phyloP scores from a whole-genome alignment of 2,888 invertebrate genomes.

The Aporophyla lueneburgensis region DNA sequence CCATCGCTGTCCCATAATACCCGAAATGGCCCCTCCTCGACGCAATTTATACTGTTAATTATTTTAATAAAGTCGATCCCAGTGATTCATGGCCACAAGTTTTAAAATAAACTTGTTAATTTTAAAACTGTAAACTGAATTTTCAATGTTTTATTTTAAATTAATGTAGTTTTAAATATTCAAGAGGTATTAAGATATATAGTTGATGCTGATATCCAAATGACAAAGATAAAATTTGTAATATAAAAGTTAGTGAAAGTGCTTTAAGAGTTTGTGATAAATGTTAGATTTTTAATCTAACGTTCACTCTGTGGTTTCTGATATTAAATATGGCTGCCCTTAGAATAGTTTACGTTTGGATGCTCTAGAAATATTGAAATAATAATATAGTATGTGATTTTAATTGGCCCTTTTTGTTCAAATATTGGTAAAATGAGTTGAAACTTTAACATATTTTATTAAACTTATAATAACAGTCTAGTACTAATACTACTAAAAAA shows the following conservation, averaged over 20 bases:
- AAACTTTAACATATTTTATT: background rate
- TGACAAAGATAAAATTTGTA: conserved; percentile 5
- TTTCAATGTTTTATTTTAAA: conserved; percentile 38
- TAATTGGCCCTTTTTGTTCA: conserved; percentile 7
- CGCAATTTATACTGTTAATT: conserved; percentile 74
- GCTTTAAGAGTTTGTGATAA: background rate
- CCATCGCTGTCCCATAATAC: conserved; percentile 61
- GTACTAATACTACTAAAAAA: too few species aligned
- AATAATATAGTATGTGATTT: background rate
- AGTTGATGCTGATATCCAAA: conserved; percentile 15
- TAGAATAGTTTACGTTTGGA: background rate
- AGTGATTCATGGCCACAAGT: conserved; percentile 75
- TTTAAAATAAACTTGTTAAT: conserved; percentile 64
- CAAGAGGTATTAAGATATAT: background rate
- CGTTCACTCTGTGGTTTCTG: background rate
- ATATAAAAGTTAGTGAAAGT: background rate
- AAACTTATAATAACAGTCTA: background rate
- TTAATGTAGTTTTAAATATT: conserved; percentile 50
- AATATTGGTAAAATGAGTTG: background rate
- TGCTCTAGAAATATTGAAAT: conserved; percentile 2
- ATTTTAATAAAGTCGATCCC: conserved; percentile 77
- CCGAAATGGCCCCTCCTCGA: conserved; percentile 69
- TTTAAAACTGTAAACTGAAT: conserved; percentile 62
- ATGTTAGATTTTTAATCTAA: conserved; percentile 1
- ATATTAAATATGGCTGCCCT: background rate